phyloP scores from a whole-genome alignment of 2,113 vertebrate genomes.

The Centropristis striata region DNA sequence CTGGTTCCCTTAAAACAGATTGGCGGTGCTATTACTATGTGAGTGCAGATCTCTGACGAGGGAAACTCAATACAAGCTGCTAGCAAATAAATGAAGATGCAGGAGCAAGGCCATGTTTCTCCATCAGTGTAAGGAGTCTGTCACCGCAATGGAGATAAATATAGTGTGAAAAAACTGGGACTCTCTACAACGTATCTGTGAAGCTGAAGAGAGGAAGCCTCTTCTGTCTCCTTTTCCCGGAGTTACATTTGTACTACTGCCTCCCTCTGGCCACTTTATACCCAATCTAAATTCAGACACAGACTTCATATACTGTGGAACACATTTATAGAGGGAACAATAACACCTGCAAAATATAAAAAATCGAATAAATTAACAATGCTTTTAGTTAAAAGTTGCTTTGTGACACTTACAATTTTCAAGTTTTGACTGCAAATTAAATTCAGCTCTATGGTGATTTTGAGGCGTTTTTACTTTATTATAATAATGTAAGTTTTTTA shows the following conservation, averaged over 20 bases:
- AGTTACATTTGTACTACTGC: constrained; percentile 63
- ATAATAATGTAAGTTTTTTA: not conserved
- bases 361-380: constrained; percentile 2
- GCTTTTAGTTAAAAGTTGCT: not conserved
- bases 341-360: constrained; percentile 1
- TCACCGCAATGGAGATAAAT: constrained; percentile 82
- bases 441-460: not conserved
- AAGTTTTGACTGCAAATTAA: constrained; percentile 5
- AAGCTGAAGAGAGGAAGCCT: constrained; percentile 49
- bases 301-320: not conserved
- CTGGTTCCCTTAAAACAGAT: constrained; percentile 54
- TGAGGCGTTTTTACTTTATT: not conserved
- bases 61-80: constrained; percentile 62
- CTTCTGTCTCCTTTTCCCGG: constrained; percentile 47
- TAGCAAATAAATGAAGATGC: constrained; percentile 81
- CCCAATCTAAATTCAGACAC: constrained; percentile 22
- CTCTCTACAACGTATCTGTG: constrained; percentile 35
- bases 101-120: constrained; percentile 79
- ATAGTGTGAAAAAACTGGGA: constrained; percentile 39
- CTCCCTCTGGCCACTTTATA: constrained; percentile 68
- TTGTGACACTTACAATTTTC: not conserved
- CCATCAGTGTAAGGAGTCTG: constrained; percentile 78
- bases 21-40: constrained; percentile 52
- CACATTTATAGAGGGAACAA: constrained; percentile 1
- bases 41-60: constrained; percentile 57